phyloP scores from a whole-genome alignment of 2,113 vertebrate genomes.

The Pterocles orientalis region DNA sequence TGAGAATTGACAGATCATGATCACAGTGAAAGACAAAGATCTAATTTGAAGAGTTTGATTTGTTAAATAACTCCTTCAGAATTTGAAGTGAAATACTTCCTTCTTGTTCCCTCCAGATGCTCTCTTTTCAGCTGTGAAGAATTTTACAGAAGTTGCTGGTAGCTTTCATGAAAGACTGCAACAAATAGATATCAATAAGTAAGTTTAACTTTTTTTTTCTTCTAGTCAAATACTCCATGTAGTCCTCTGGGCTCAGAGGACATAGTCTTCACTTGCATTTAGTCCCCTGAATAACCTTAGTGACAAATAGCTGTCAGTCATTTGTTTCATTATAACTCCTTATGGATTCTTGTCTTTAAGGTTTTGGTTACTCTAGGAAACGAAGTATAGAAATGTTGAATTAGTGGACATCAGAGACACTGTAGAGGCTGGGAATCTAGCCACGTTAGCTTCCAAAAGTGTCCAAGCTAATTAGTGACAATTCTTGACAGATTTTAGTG shows the following conservation, averaged over 20 bases:
- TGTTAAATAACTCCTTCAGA: background rate
- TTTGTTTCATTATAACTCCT: background rate
- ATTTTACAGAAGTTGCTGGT: constrained; percentile 83
- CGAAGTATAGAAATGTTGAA: background rate
- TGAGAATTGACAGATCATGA: background rate
- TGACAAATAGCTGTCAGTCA: background rate
- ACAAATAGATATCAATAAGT: constrained; percentile 82
- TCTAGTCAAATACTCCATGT: background rate
- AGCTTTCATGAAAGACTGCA: constrained; percentile 81
- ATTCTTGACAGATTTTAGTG: background rate
- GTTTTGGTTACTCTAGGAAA: background rate
- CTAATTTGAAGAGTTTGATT: background rate
- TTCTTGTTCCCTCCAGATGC: constrained; percentile 75
- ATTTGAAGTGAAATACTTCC: background rate
- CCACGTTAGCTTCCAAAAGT: background rate
- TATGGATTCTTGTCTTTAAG: background rate
- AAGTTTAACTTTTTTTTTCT: constrained; percentile 14
- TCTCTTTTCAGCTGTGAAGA: constrained; percentile 88
- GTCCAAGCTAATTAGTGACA: background rate
- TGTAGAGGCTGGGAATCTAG: background rate
- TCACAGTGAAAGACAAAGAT: background rate
- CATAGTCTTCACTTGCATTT: background rate
- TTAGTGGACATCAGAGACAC: background rate
- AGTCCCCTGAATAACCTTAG: background rate
- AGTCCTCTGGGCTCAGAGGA: background rate